Conservation (phyloP, 1,140 invertebrate genomes). For the Lucilia sericata region DNA sequence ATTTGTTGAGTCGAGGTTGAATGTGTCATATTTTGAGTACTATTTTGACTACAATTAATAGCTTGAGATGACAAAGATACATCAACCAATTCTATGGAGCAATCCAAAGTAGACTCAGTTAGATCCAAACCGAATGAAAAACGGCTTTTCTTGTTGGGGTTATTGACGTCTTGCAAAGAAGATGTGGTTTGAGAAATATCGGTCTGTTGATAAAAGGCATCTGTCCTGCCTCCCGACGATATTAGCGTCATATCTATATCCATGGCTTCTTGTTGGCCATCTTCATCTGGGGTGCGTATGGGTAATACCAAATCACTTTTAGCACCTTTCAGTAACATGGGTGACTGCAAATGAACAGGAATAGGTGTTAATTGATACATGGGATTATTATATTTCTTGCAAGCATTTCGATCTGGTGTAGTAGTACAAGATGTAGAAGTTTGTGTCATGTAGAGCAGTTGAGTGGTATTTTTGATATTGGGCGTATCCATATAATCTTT, state of each 20-base stretch:
- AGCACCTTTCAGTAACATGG: slow-evolving; percentile 56
- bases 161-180: slow-evolving; percentile 46
- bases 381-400: slow-evolving; percentile 14
- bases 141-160: slow-evolving; percentile 50
- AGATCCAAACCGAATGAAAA: slow-evolving; percentile 65
- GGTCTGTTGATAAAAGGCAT: slow-evolving; percentile 29
- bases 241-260: slow-evolving; percentile 47
- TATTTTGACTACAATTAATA: slow-evolving; percentile 37
- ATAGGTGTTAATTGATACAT: slow-evolving; percentile 54
- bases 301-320: slow-evolving; percentile 62
- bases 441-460: slow-evolving; percentile 56
- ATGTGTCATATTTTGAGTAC: slow-evolving; percentile 51
- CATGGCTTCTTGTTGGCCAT: slow-evolving; percentile 45
- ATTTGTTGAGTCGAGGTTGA: slow-evolving; percentile 62
- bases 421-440: slow-evolving; percentile 41
- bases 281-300: slow-evolving; percentile 59
- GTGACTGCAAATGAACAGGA: slow-evolving; percentile 55
- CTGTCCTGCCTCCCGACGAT: slow-evolving; percentile 24
- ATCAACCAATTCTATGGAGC: slow-evolving; percentile 65
- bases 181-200: slow-evolving; percentile 12
- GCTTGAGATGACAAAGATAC: slow-evolving; percentile 55
- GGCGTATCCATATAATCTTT: slow-evolving; percentile 39
- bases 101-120: slow-evolving; percentile 60
- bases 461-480: slow-evolving; percentile 48
- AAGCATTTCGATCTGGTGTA: slow-evolving; percentile 50